Conservation (phyloP, 2,113 vertebrate genomes). For the Tringa solitaria region DNA sequence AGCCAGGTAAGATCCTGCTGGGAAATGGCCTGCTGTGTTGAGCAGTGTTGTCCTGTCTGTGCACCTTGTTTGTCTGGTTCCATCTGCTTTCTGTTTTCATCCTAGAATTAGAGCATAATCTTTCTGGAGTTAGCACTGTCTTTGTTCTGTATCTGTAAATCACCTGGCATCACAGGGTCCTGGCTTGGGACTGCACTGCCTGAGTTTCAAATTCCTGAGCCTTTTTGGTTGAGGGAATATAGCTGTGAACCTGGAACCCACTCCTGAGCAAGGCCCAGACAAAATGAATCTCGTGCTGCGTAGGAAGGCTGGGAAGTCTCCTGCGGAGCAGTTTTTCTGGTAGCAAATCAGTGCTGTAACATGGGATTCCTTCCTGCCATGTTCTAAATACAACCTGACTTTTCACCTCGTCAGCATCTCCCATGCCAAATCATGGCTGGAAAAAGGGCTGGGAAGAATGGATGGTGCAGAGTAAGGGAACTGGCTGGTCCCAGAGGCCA, state of each 20-base stretch:
- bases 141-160: not conserved
- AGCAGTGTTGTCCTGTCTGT: slow-evolving; percentile 51
- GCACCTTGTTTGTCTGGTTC: slow-evolving; percentile 26
- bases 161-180: not conserved
- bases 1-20: slow-evolving; percentile 53
- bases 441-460: not conserved
- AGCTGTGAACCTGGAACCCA: not conserved
- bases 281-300: not conserved
- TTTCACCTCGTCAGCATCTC: not conserved
- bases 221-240: not conserved
- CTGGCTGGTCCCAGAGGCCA: not conserved
- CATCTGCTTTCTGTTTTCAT: slow-evolving; percentile 56
- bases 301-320: not conserved
- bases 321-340: not conserved
- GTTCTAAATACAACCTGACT: not conserved
- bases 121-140: not conserved
- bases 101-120: not conserved
- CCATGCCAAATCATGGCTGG: not conserved
- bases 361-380: not conserved
- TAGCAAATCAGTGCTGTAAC: not conserved
- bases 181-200: not conserved
- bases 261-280: slow-evolving; percentile 1
- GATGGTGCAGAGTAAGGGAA: not conserved
- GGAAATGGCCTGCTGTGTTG: slow-evolving; percentile 27
- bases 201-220: not conserved